Conservation (phyloP, 2,113 vertebrate species). For the Cebidichthys violaceus region DNA sequence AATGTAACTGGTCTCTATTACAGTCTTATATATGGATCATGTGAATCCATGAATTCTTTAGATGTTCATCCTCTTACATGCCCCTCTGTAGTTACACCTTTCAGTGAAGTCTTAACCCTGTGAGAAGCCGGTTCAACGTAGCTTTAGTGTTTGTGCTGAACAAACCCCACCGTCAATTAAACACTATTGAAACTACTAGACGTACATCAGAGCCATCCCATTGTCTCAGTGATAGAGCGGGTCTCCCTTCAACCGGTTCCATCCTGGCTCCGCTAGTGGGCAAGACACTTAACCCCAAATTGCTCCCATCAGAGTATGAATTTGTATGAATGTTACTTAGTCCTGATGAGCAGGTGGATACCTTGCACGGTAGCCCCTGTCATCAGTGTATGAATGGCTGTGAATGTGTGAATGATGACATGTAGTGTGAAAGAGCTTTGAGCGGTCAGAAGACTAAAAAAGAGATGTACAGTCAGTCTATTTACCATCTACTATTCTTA, state of each 20-base stretch:
- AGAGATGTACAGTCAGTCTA: background rate
- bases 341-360: too few relatives aligned
- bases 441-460: background rate
- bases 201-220: background rate
- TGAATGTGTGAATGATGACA: too few relatives aligned
- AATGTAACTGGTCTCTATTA: background rate
- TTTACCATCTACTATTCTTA: background rate
- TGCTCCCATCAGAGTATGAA: too few relatives aligned
- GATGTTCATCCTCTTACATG: background rate
- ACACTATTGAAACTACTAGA: background rate
- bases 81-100: background rate
- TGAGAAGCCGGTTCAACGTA: background rate
- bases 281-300: background rate
- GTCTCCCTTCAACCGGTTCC: too few relatives aligned
- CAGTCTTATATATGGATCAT: background rate
- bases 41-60: background rate
- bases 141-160: background rate
- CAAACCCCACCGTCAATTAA: background rate
- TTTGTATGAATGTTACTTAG: background rate
- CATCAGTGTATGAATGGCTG: too few relatives aligned
- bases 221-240: background rate
- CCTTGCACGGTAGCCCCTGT: too few relatives aligned
- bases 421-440: too few relatives aligned
- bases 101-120: background rate
- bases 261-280: background rate